Conservation (phyloP, 2,888 invertebrate genomes). For the Didymodactylos carnosus region DNA sequence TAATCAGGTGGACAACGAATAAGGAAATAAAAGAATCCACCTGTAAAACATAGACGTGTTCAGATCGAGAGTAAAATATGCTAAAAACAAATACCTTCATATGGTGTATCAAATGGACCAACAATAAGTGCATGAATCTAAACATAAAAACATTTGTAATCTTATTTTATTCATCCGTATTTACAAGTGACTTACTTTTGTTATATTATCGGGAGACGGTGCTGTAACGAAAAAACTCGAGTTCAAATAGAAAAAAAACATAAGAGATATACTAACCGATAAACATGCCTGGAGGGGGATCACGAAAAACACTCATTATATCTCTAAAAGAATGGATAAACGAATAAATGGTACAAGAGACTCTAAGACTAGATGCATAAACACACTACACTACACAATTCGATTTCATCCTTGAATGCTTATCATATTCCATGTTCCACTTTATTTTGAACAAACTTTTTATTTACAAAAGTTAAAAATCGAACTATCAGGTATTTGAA, state of each 20-base stretch:
- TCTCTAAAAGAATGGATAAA: conserved; percentile 39
- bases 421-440: too few relatives aligned
- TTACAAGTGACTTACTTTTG: conserved; percentile 26
- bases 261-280: too few relatives aligned
- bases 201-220: conserved; percentile 40
- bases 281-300: conserved; percentile 42
- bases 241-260: too few relatives aligned
- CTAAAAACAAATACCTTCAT: conserved; percentile 31
- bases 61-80: too few relatives aligned
- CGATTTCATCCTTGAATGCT: too few relatives aligned
- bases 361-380: too few relatives aligned
- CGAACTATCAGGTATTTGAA: too few relatives aligned
- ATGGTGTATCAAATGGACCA: conserved; percentile 45
- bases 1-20: conserved; percentile 40
- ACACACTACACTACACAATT: too few relatives aligned
- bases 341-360: too few relatives aligned
- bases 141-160: conserved; percentile 7
- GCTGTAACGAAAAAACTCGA: too few relatives aligned
- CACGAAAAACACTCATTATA: conserved; percentile 40
- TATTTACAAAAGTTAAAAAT: too few relatives aligned
- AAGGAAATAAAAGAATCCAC: conserved; percentile 37
- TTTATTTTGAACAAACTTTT: too few relatives aligned
- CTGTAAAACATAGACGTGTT: not conserved
- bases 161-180: not conserved
- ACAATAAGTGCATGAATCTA: conserved; percentile 41